Base-by-base conservation (phyloP, 2,113 vertebrate species). In the Ciconia stormi region DNA sequence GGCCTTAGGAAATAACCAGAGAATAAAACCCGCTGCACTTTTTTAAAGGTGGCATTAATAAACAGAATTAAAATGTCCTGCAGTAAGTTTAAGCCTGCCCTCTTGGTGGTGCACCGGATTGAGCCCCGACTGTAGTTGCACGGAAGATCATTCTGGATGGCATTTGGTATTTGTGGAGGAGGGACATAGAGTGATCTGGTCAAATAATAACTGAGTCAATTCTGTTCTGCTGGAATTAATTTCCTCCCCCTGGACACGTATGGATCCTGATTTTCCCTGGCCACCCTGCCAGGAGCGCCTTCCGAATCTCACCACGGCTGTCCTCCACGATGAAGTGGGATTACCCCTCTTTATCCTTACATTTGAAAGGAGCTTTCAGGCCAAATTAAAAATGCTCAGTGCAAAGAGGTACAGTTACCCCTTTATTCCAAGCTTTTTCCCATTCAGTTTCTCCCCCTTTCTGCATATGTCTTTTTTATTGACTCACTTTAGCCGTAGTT, bases 1-100 rank as follows among this genome's bases (percentile, higher is more conserved):
- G 89, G 88, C 94, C 62, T 91, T 86, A 95, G 74, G 93, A 96
- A 95, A 91, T 82, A 89, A 91, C 61, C 62, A 50, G 49, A 50
- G 66, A 77, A 94, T 85, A 83, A 95, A 96, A 90, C 42, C 32
- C 2, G 0, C 27, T 40, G 63, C n/a, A 44, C 46, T 93, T 91
- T 91, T 94, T 78, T 1, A 85, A 94, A 91, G n/a, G 47, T 73
- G 67, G 46, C 27, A 23, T 42, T 90, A 80, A 94, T 73, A 58
- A 18, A 29, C 58, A 77, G 44, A 94, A 62, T 65, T 69, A 70
- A 94, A 88, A 80, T 0, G 1, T 53, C 22, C 78, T 78, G 53
- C 36, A 38, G 38, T 89, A 74, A 81, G 5, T 93, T 77, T 71
- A 80, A 90, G 42, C 17, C 40, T 65, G 22, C 27, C 49, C 49